These are phyloP conservation scores for Benitochromis conjunctus DNA, from an alignment of 2,113 vertebrate species.

Conservation along the genomic window DNA sequence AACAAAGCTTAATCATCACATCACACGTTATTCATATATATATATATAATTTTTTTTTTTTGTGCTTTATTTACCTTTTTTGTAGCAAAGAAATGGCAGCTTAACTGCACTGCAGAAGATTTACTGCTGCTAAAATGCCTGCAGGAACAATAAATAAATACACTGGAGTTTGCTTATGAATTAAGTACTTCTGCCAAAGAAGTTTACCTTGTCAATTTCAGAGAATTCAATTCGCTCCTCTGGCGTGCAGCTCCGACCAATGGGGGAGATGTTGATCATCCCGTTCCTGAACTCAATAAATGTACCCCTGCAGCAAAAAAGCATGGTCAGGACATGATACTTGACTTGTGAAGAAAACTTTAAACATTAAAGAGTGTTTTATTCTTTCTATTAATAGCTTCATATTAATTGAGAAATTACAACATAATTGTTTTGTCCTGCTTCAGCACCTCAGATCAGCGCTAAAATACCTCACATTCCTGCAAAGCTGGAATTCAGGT, in stretches of 20 bases:
- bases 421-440: not conserved
- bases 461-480: not conserved
- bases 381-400: not conserved
- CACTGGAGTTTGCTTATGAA: not conserved
- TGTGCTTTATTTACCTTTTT: rapidly evolving
- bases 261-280: constrained; percentile 94
- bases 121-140: not conserved
- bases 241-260: constrained; percentile 90
- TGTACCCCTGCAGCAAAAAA: constrained; percentile 79
- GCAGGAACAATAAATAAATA: not conserved
- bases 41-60: not conserved
- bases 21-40: not conserved
- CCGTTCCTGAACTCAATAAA: constrained; percentile 98
- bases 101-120: not conserved
- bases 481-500: not conserved
- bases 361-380: not conserved
- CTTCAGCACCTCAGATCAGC: not conserved
- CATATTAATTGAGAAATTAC: not conserved
- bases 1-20: not conserved
- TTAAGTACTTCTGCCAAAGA: not conserved
- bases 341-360: not conserved
- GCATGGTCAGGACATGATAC: rapidly evolving
- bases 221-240: constrained; percentile 95
- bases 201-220: constrained; percentile 89
- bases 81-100: not conserved